Percentiles rank a stretch among this genome's conserved stretches.
Conservation (phyloP, 2,113 vertebrate genomes). For the Vulpes vulpes region DNA sequence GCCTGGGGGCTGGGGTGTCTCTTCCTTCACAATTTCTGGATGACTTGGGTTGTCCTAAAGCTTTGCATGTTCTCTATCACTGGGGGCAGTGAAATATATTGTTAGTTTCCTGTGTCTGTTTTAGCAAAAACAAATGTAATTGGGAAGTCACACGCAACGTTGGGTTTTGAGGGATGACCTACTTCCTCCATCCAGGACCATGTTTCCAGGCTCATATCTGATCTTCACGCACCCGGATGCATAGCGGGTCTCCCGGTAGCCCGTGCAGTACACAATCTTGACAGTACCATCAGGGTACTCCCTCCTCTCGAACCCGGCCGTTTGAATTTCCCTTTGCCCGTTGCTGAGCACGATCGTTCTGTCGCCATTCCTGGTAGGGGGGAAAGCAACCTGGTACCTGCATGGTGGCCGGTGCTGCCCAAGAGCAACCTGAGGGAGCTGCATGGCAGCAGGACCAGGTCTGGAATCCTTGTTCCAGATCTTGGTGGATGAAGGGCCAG, state of each 20-base stretch:
- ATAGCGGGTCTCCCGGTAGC: conserved; percentile 85
- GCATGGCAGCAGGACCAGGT: fast-evolving
- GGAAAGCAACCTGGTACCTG: background rate
- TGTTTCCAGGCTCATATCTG: conserved; percentile 75
- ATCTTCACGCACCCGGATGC: conserved; percentile 80
- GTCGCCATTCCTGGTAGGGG: conserved; percentile 85
- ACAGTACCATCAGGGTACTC: conserved; percentile 88
- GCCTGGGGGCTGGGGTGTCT: fast-evolving
- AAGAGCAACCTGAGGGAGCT: fast-evolving
- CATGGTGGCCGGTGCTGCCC: fast-evolving
- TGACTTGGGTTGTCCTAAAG: no score
- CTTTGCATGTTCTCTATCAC: fast-evolving
- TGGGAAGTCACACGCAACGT: fast-evolving
- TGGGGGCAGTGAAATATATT: fast-evolving
- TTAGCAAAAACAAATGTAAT: fast-evolving
- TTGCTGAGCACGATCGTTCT: conserved; percentile 87
- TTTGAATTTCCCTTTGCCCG: conserved; percentile 88
- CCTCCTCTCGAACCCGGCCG: conserved; percentile 84
- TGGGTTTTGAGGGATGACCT: background rate
- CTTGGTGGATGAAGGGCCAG: fast-evolving
- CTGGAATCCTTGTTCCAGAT: background rate
- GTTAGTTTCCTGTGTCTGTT: background rate
- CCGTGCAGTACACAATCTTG: conserved; percentile 85
- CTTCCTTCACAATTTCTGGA: background rate
- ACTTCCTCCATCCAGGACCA: conserved; percentile 79